Conservation (phyloP, 2,888 invertebrate genomes). For the Eupithecia insigniata region DNA sequence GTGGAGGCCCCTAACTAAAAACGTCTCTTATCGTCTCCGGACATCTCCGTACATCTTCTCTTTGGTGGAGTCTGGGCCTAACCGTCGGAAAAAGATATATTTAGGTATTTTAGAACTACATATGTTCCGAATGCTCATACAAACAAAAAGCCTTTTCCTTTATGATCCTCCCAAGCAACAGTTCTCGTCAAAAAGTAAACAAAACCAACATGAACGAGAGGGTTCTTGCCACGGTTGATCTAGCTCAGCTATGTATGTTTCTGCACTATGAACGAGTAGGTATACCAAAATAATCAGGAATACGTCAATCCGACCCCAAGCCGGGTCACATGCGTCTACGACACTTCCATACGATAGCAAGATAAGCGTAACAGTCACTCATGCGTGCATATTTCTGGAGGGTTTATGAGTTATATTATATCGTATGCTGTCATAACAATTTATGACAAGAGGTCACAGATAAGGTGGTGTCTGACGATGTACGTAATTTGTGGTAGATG, state of each 20-base stretch:
- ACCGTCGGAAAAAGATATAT: not conserved
- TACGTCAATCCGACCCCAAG: constrained; percentile 55
- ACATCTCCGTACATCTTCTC: too few relatives aligned
- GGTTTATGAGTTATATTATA: constrained; percentile 53
- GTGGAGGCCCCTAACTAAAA: too few relatives aligned
- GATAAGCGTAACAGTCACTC: constrained; percentile 56
- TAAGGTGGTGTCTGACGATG: constrained; percentile 57
- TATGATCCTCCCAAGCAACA: not conserved
- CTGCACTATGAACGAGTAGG: not conserved
- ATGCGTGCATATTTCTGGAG: constrained; percentile 64
- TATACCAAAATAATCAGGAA: constrained; percentile 43
- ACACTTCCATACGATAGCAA: constrained; percentile 61
- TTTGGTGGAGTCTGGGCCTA: too few relatives aligned
- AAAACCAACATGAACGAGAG: not conserved
- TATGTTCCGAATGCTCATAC: too few relatives aligned
- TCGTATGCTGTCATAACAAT: constrained; percentile 54
- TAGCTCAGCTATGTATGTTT: not conserved
- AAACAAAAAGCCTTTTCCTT: not conserved
- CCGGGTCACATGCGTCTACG: constrained; percentile 59
- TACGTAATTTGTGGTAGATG: constrained; percentile 33
- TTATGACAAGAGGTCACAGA: constrained; percentile 64
- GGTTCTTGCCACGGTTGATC: not conserved
- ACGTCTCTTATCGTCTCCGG: too few relatives aligned
- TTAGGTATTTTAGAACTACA: not conserved
- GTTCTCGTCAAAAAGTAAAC: not conserved